phyloP scores from a whole-genome alignment of 1,140 invertebrate genomes.

The Parasteatoda tepidariorum region DNA sequence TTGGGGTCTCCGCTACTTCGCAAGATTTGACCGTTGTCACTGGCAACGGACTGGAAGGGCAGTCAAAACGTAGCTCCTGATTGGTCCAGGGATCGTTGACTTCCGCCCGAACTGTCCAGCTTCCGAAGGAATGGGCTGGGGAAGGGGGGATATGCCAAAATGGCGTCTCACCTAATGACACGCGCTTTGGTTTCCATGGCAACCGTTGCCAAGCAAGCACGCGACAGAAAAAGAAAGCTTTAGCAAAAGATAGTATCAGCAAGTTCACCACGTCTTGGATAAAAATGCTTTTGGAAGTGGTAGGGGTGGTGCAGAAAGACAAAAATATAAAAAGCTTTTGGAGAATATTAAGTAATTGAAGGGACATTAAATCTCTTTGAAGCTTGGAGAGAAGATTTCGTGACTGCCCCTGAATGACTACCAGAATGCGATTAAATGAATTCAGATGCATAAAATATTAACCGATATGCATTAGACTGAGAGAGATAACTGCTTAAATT shows the following conservation, averaged over 20 bases:
- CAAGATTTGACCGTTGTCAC: conserved; percentile 47
- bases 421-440: conserved; percentile 9
- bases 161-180: conserved; percentile 59
- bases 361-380: background rate
- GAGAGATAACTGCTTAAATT: no score
- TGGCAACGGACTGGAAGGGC: conserved; percentile 12
- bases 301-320: background rate
- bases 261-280: background rate
- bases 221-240: background rate
- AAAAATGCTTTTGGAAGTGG: background rate
- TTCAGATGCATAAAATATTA: conserved; percentile 6
- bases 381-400: background rate
- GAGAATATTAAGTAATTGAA: conserved; percentile 19
- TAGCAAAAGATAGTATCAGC: conserved; percentile 26
- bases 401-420: background rate
- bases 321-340: background rate
- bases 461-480: no score
- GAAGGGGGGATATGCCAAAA: background rate
- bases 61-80: conserved; percentile 42
- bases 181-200: conserved; percentile 31
- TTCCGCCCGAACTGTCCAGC: conserved; percentile 58
- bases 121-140: conserved; percentile 23
- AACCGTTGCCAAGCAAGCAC: conserved; percentile 52
- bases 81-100: conserved; percentile 55
- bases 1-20: background rate